Conservation (phyloP, 2,888 invertebrate species). For the Luffia ferchaultella region DNA sequence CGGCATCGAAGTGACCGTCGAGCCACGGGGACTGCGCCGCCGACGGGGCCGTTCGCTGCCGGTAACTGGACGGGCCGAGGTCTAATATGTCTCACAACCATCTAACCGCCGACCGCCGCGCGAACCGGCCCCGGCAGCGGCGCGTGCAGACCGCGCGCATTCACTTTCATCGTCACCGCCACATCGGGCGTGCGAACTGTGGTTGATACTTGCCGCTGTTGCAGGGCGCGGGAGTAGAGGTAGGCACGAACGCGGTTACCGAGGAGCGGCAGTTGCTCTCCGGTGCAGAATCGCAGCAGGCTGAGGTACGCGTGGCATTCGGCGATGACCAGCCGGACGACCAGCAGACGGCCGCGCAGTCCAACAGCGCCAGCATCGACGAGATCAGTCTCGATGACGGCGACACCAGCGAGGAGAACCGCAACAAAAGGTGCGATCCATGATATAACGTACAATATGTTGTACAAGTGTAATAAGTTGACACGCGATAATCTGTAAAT, state of each 20-base stretch:
- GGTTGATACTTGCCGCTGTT: too few species aligned
- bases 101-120: neutral
- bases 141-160: neutral
- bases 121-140: constrained; percentile 5
- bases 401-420: constrained; percentile 77
- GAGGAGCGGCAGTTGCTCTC: constrained; percentile 58
- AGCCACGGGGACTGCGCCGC: constrained; percentile 15
- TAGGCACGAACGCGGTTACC: constrained; percentile 21
- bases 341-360: constrained; percentile 60
- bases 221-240: neutral
- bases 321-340: constrained; percentile 31
- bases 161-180: constrained; percentile 4
- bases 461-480: too few species aligned
- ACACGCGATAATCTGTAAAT: too few species aligned
- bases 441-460: neutral
- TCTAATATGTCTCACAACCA: neutral
- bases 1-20: constrained; percentile 18
- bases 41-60: constrained; percentile 7
- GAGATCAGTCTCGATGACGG: constrained; percentile 75
- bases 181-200: too few species aligned
- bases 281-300: constrained; percentile 69
- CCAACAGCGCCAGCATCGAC: constrained; percentile 71
- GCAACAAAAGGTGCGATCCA: constrained; percentile 73
- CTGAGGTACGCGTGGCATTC: constrained; percentile 70
- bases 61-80: neutral